phyloP scores from a whole-genome alignment of 2,888 invertebrate genomes.

The Mesoligia furuncula region DNA sequence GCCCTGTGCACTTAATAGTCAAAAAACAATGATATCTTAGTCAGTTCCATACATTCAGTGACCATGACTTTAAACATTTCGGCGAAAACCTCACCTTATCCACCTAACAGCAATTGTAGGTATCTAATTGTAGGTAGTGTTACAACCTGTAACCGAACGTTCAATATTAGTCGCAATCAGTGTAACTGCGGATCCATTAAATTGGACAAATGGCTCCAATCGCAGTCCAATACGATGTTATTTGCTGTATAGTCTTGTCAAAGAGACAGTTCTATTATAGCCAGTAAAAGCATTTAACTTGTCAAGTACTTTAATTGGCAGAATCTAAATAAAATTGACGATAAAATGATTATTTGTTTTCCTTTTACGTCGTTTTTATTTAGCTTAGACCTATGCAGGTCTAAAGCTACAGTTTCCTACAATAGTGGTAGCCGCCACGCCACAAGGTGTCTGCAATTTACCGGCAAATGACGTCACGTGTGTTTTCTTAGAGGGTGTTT shows the following conservation, averaged over 20 bases:
- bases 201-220: slow-evolving; percentile 53
- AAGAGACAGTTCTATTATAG: slow-evolving; percentile 19
- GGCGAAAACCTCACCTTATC: neutral
- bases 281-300: neutral
- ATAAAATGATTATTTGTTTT: neutral
- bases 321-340: neutral
- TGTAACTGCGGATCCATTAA: slow-evolving; percentile 50
- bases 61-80: neutral
- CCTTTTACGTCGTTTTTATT: neutral
- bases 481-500: neutral
- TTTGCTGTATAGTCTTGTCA: slow-evolving; percentile 28
- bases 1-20: neutral
- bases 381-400: neutral
- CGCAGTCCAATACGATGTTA: slow-evolving; percentile 28
- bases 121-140: no score
- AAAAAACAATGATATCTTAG: neutral
- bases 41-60: neutral
- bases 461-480: neutral
- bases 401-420: neutral
- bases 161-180: slow-evolving; percentile 45
- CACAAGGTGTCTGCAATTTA: neutral
- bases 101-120: slow-evolving; percentile 10
- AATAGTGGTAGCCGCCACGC: neutral
- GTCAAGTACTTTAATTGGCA: slow-evolving; percentile 6
- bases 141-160: slow-evolving; percentile 29